A percentile compares a stretch with the other conserved stretches of the same genome.
phyloP scores from a whole-genome alignment of 2,797 vertebrate species.

The Sarcophilus harrisii region DNA sequence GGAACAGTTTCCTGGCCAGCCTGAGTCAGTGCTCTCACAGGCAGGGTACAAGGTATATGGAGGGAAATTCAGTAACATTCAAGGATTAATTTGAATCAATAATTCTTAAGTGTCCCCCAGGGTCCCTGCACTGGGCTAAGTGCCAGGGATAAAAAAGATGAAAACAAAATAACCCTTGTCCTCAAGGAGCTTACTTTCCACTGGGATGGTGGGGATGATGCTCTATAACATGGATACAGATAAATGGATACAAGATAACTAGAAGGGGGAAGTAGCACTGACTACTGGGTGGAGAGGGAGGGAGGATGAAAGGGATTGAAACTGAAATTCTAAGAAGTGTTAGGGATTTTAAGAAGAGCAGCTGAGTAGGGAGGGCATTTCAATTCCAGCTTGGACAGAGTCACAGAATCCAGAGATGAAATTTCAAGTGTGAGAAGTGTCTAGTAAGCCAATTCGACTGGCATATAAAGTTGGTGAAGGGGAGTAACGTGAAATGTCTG shows the following conservation, averaged over 20 bases:
- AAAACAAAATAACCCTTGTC: neutral
- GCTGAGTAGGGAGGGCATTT: neutral
- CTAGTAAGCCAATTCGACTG: neutral
- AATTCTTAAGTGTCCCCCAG: neutral
- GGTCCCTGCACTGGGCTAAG: neutral
- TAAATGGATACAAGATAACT: neutral
- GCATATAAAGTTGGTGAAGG: neutral
- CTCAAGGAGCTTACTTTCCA: neutral
- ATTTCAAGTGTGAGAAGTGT: neutral
- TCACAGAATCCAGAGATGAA: neutral
- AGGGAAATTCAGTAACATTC: neutral
- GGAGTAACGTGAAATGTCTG: neutral
- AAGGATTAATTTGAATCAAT: neutral
- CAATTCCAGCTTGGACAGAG: neutral
- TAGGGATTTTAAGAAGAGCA: neutral
- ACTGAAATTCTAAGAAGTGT: neutral
- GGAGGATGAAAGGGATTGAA: neutral
- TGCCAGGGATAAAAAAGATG: neutral
- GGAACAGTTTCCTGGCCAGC: neutral
- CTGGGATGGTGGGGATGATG: neutral
- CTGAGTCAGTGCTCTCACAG: neutral
- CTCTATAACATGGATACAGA: neutral
- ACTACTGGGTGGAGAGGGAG: accelerated
- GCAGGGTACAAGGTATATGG: neutral
- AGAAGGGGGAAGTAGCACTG: neutral